Base-by-base conservation (phyloP, 2,888 invertebrate genomes). In the Calameuta pallipes region DNA sequence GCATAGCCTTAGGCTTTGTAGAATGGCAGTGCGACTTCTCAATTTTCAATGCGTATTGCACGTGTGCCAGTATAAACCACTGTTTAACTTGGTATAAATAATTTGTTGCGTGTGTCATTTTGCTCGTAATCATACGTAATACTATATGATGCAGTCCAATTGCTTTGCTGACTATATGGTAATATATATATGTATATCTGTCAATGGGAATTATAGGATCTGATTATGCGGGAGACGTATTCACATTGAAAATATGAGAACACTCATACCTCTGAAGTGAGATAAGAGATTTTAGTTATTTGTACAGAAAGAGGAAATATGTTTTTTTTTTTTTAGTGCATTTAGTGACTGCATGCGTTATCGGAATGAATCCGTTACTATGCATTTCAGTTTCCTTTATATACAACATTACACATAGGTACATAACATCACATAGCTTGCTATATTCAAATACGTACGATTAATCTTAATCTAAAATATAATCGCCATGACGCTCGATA, bases 391-490 rank as follows among this genome's bases (percentile, higher is more conserved):
- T 88, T 81, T 84, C 85, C 86, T 87, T 84, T 90, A 90, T 90
- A 87, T 90, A 90, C 90, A 90, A 88, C 86, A 86, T 89, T 89
- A 90, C 86, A 89, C 85, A 84, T 86, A 86, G 88, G 89, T 91
- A 90, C 89, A 88, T 89, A 90, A 90, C 90, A 91, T 91, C 90
- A 91, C 90, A 91, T 91, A 89, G 88, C 89, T 90, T 86, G 85
- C 86, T 89, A 89, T 88, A 83, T 86, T 87, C 87, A 87, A 56
- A 86, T 87, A 88, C 84, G 84, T 84, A 86, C 78, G 84, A 82
- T 83, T 85, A 83, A 75, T 79, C 80, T 84, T 82, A 81, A 85
- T 75, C 69, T 68, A 36, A 68, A 74, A 74, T 78, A 81, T 76
- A 76, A 76, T 82, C 78, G 78, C 75, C 81, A 82, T 81, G 76